These are phyloP conservation scores for Allygus modestus DNA, from an alignment of 2,888 invertebrate species.

Conservation along the genomic window DNA sequence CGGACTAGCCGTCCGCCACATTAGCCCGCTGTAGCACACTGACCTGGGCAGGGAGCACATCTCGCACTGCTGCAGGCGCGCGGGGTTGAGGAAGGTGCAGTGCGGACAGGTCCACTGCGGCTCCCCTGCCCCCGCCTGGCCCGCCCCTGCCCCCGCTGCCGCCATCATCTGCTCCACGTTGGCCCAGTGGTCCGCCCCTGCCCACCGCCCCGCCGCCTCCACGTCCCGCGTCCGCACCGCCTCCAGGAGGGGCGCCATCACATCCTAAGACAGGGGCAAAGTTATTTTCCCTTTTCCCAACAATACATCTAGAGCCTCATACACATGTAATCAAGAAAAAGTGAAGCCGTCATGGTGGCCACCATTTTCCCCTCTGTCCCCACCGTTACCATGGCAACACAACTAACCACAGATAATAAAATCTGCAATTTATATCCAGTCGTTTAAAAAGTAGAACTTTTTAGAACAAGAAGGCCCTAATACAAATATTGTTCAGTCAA, in stretches of 20 bases:
- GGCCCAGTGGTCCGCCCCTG: constrained; percentile 90
- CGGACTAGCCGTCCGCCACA: no score
- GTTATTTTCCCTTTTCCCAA: neutral
- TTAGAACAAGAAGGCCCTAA: no score
- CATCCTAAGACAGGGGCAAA: constrained; percentile 75
- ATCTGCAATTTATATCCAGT: no score
- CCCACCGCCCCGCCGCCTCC: constrained; percentile 86
- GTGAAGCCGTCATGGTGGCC: no score
- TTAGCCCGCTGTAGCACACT: no score
- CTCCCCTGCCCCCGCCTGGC: constrained; percentile 72
- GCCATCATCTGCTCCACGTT: constrained; percentile 88
- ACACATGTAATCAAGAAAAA: no score
- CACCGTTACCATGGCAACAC: no score
- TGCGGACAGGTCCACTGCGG: constrained; percentile 93
- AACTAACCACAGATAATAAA: no score
- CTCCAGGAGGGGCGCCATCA: constrained; percentile 85
- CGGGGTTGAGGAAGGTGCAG: constrained; percentile 95
- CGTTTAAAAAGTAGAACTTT: no score
- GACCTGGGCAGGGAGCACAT: constrained; percentile 94
- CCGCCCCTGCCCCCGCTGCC: constrained; percentile 18
- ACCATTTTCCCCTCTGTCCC: no score
- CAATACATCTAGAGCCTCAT: no score
- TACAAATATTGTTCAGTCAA: no score
- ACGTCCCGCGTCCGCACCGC: constrained; percentile 86
- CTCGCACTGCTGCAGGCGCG: constrained; percentile 88